Evolutionary conservation across 2,797 vertebrate genomes (phyloP).

Genomic region (Sus cebifrons): DNA sequence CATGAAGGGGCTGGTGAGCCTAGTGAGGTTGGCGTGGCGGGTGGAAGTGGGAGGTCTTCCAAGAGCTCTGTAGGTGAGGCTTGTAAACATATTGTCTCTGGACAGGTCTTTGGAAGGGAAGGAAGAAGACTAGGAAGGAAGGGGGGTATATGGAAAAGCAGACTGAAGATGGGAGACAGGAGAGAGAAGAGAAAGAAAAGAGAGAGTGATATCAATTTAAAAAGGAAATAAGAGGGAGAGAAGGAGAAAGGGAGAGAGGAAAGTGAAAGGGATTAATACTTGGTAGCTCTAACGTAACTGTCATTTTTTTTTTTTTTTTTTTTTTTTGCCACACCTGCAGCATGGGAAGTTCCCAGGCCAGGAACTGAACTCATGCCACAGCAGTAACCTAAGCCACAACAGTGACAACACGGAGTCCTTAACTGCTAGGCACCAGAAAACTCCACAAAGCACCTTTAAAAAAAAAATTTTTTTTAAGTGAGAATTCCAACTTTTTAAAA

Average conservation of each 20-base stretch:
- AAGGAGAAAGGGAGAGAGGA: background rate
- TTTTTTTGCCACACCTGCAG: no score
- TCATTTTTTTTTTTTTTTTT: background rate
- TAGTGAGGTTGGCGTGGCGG: background rate
- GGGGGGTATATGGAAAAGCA: background rate
- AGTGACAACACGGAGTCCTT: no score
- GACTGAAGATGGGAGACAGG: background rate
- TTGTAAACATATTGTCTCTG: background rate
- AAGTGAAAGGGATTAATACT: no score
- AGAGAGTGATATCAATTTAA: background rate
- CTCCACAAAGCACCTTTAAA: no score
- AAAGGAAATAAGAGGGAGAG: background rate
- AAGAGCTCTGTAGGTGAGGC: background rate
- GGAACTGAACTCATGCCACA: no score
- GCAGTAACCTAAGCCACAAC: no score
- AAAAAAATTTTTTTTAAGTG: no score
- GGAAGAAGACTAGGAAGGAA: background rate
- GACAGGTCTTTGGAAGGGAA: background rate
- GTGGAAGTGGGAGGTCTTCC: background rate
- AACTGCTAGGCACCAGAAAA: no score
- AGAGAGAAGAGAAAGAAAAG: background rate
- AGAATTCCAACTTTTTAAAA: no score
- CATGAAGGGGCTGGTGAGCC: background rate
- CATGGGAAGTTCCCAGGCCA: no score
- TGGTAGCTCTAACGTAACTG: rapidly evolving